phyloP scores from a whole-genome alignment of 2,888 invertebrate genomes.

The Acleris cristana region DNA sequence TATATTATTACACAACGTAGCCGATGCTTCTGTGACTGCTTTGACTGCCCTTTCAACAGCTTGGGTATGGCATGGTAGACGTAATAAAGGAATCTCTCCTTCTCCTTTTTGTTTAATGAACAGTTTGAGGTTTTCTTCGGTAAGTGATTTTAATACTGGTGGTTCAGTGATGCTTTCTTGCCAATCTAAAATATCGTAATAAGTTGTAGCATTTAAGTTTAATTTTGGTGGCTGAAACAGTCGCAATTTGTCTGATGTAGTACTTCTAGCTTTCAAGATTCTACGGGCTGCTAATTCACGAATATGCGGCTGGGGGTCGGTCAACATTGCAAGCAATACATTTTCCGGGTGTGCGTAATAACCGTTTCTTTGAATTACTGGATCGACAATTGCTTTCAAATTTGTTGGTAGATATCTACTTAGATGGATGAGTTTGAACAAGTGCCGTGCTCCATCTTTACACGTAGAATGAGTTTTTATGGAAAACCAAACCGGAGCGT shows the following conservation, averaged over 20 bases:
- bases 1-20: slow-evolving; percentile 28
- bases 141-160: slow-evolving; percentile 37
- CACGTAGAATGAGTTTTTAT: too few relatives aligned
- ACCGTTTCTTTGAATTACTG: slow-evolving; percentile 24
- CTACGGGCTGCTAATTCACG: slow-evolving; percentile 44
- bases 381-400: too few relatives aligned
- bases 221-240: too few relatives aligned
- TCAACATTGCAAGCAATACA: slow-evolving; percentile 45
- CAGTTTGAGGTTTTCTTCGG: slow-evolving; percentile 33
- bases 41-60: slow-evolving; percentile 43
- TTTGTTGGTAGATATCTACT: too few relatives aligned
- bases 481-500: too few relatives aligned
- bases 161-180: slow-evolving; percentile 40
- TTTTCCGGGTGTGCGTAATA: slow-evolving; percentile 49
- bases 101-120: slow-evolving; percentile 37
- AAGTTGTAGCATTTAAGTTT: too few relatives aligned
- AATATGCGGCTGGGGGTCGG: slow-evolving; percentile 42
- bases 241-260: slow-evolving; percentile 30
- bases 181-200: slow-evolving; percentile 41
- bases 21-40: slow-evolving; percentile 39
- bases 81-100: slow-evolving; percentile 34
- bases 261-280: slow-evolving; percentile 43
- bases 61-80: slow-evolving; percentile 42
- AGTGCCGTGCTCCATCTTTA: too few relatives aligned
- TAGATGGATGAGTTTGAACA: too few relatives aligned